Evolutionary conservation across 1,140 invertebrate genomes (phyloP).

Genomic region (Sinella curviseta): DNA sequence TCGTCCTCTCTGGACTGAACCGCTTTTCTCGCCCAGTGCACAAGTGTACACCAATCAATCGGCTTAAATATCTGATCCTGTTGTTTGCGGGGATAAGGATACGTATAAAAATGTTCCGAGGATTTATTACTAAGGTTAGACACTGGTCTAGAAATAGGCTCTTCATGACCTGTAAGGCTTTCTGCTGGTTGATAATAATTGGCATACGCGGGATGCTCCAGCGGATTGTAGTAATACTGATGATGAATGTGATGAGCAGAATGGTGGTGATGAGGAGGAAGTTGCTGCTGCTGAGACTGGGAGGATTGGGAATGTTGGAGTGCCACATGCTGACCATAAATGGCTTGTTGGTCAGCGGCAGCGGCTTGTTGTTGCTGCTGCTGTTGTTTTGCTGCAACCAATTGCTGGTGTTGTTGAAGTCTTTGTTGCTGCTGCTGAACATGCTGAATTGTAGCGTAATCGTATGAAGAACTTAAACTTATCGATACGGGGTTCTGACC

Average conservation of each 20-base stretch:
- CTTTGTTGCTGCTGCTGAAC: not conserved
- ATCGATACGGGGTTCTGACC: not conserved
- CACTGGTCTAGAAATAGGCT: slow-evolving; percentile 47
- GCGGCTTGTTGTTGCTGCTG: not conserved
- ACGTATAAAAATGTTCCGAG: slow-evolving; percentile 49
- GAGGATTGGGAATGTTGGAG: not conserved
- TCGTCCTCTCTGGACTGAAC: slow-evolving; percentile 48
- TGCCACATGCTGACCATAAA: not conserved
- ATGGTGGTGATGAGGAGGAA: not conserved
- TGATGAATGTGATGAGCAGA: slow-evolving; percentile 1
- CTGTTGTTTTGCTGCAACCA: not conserved
- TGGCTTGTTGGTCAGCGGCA: not conserved
- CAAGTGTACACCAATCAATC: slow-evolving; percentile 44
- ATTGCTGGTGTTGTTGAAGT: slow-evolving; percentile 8
- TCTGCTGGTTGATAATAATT: slow-evolving; percentile 35
- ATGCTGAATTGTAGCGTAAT: slow-evolving; percentile 12
- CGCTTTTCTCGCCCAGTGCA: slow-evolving; percentile 46
- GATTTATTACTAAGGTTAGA: slow-evolving; percentile 49
- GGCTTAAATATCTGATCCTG: slow-evolving; percentile 43
- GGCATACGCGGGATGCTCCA: slow-evolving; percentile 27
- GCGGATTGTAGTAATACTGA: slow-evolving; percentile 19
- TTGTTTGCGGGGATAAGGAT: slow-evolving; percentile 47
- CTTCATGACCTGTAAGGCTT: slow-evolving; percentile 43
- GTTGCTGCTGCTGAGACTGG: not conserved
- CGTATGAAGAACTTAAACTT: not conserved